Conservation (phyloP, 2,888 invertebrate genomes). For the Unio pictorum region DNA sequence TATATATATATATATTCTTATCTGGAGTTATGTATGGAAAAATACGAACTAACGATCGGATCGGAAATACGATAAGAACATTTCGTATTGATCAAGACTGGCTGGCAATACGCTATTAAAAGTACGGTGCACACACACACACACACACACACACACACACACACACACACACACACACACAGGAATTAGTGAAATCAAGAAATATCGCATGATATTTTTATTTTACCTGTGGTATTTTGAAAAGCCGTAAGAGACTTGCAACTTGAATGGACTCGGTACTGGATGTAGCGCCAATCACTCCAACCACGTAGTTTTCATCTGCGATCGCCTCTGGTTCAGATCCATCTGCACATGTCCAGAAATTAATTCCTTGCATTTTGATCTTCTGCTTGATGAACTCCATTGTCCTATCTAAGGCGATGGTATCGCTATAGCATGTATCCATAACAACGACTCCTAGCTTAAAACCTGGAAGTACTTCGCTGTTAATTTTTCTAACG, state of each 20-base stretch:
- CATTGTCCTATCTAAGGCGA: conserved; percentile 78
- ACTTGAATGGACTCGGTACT: conserved; percentile 76
- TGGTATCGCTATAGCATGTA: conserved; percentile 79
- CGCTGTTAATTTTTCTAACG: conserved; percentile 78
- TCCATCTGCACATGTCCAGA: conserved; percentile 11
- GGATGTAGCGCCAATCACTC: conserved; percentile 75
- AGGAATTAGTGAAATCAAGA: no score
- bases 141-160: no score
- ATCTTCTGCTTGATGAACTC: conserved; percentile 21
- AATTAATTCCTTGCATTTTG: conserved; percentile 2
- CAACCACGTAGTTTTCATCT: conserved; percentile 69
- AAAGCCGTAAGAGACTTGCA: conserved; percentile 75
- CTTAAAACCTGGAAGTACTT: conserved; percentile 55
- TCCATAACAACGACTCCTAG: conserved; percentile 78
- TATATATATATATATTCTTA: no score
- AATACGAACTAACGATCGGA: no score
- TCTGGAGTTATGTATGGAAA: no score
- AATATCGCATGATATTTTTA: background rate
- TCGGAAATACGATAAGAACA: no score
- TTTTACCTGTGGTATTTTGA: conserved; percentile 74
- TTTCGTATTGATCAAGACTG: no score
- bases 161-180: no score
- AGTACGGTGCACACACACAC: no score
- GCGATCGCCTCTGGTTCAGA: conserved; percentile 2
- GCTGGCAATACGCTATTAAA: no score